These are phyloP conservation scores for Anabas testudineus DNA, from an alignment of 2,797 vertebrate genomes.

Conservation along the genomic window DNA sequence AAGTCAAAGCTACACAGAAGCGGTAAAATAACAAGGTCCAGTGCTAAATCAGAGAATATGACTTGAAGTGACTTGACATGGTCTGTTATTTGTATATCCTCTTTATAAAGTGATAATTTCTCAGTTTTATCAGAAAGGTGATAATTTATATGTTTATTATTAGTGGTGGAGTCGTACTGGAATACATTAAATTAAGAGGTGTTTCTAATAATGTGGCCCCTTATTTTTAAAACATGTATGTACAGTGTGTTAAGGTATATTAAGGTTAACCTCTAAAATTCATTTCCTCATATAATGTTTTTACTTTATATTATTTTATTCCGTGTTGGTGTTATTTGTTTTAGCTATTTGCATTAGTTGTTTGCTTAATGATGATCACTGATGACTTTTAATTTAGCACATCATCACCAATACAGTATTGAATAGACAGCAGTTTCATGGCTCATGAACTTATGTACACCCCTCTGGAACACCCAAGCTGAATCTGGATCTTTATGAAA, in stretches of 20 bases:
- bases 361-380: slow-evolving; percentile 22
- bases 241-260: no score
- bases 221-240: no score
- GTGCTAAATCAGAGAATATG: background rate
- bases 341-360: slow-evolving; percentile 17
- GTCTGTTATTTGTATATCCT: no score
- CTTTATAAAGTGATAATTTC: no score
- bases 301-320: background rate
- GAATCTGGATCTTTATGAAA: slow-evolving; percentile 89
- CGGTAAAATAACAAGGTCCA: slow-evolving; percentile 19
- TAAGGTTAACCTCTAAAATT: background rate
- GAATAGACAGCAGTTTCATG: slow-evolving; percentile 63
- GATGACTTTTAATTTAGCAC: slow-evolving; percentile 42
- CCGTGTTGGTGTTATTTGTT: background rate
- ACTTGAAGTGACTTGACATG: no score
- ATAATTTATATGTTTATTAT: no score
- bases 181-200: no score
- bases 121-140: no score
- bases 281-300: background rate
- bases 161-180: no score
- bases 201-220: no score
- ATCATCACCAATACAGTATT: slow-evolving; percentile 33
- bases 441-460: slow-evolving; percentile 74
- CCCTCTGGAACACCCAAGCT: slow-evolving; percentile 81
- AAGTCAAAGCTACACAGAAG: slow-evolving; percentile 11